phyloP scores from a whole-genome alignment of 2,888 invertebrate species.

The Tachina grossa region DNA sequence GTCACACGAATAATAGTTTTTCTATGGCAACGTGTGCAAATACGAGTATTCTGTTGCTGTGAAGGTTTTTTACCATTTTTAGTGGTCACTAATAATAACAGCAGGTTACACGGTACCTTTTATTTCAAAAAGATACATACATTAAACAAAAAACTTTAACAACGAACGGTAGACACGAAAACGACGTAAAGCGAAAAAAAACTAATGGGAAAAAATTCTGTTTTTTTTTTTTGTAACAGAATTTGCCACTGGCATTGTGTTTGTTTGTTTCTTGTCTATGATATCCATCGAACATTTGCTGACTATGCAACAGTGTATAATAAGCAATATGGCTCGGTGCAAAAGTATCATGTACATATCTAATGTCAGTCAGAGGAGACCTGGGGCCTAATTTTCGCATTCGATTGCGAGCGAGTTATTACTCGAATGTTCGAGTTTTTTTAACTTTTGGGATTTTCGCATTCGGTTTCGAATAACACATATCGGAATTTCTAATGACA shows the following conservation, averaged over 20 bases:
- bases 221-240: background rate
- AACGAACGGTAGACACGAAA: constrained; percentile 2
- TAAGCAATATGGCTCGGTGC: constrained; percentile 2
- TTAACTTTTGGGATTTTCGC: no score
- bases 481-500: no score
- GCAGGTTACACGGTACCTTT: constrained; percentile 66
- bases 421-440: no score
- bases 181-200: constrained; percentile 4
- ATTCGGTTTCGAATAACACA: no score
- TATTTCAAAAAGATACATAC: constrained; percentile 14
- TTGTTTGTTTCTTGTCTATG: constrained; percentile 60
- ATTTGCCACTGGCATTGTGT: constrained; percentile 63
- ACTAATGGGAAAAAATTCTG: background rate
- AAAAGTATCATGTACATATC: constrained; percentile 2
- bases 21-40: constrained; percentile 50
- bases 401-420: no score
- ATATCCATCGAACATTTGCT: constrained; percentile 54
- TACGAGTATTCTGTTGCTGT: constrained; percentile 63
- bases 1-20: constrained; percentile 19
- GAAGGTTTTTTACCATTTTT: constrained; percentile 64
- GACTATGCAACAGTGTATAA: constrained; percentile 7
- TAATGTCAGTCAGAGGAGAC: constrained; percentile 25
- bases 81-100: constrained; percentile 65
- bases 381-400: no score
- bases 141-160: constrained; percentile 18